These are phyloP conservation scores for Acleris literana DNA, from an alignment of 2,888 invertebrate genomes.

Conservation along the genomic window DNA sequence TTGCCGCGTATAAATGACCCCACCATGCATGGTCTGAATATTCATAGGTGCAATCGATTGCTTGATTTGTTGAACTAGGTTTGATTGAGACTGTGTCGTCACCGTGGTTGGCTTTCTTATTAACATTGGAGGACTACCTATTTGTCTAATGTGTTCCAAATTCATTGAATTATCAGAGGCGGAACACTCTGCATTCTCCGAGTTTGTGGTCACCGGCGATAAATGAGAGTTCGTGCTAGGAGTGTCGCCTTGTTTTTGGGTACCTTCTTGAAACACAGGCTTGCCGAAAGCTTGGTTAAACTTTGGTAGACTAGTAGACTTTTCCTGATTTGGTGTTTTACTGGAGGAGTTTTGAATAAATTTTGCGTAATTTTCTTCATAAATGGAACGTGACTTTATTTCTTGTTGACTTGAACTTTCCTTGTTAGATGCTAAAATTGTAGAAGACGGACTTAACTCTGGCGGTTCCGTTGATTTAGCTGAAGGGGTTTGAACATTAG, in stretches of 20 bases:
- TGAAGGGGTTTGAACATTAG: conserved; percentile 53
- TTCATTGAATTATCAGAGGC: conserved; percentile 63
- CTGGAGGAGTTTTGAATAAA: conserved; percentile 75
- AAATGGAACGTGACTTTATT: conserved; percentile 79
- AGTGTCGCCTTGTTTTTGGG: conserved; percentile 61
- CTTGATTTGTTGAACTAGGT: conserved; percentile 76
- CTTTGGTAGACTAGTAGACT: conserved; percentile 85
- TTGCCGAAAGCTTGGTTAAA: conserved; percentile 92
- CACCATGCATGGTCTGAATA: conserved; percentile 85
- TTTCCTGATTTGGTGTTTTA: conserved; percentile 65
- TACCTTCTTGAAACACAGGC: conserved; percentile 84
- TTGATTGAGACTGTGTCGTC: conserved; percentile 63
- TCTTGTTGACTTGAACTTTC: conserved; percentile 62
- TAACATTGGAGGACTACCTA: conserved; percentile 69
- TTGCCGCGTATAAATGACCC: conserved; percentile 89
- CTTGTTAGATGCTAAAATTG: conserved; percentile 48
- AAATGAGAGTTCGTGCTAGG: conserved; percentile 56
- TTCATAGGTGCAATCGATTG: conserved; percentile 82
- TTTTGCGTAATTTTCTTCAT: conserved; percentile 83
- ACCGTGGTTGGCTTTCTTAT: conserved; percentile 63
- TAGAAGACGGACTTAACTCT: conserved; percentile 54
- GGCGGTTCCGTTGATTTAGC: conserved; percentile 58
- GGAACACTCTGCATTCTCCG: conserved; percentile 60
- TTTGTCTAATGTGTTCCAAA: conserved; percentile 67
- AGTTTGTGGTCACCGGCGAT: conserved; percentile 44